Evolutionary conservation across 2,888 invertebrate species (phyloP), one percentile per base, ranked within the genome.

Genomic region (Sinelater perroti): DNA sequence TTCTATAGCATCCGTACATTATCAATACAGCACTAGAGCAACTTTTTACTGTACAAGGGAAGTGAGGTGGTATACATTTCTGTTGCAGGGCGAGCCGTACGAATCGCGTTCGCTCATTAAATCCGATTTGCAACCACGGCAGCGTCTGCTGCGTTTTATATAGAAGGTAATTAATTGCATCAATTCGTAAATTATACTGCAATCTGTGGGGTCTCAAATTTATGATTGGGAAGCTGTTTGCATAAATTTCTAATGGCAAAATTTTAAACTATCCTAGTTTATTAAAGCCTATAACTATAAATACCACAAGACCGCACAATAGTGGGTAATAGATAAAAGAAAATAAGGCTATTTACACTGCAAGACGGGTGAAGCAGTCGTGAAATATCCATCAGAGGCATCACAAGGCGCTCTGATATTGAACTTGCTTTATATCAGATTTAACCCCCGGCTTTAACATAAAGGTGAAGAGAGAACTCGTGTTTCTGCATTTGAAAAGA

Each of bases 111-210:
- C 35, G 24, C 21, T 47, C 35, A 24, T 47, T 47, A 35, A 47
- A 47, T 35, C 11, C 16, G 20, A 35, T 35, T 35, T 10, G 24
- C 18, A 17, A 16, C 18, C 30, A 33, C 33, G 18, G 40, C 40
- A 30, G 38, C 36, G 24, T 36, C 50, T 50, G 50, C 20, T 50
- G 28, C 38, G 17, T 50, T 50, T 50, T 50, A 50, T 50, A 50
- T 50, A 38, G 40, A 38, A 50, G 14, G 50, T 50, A 38, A 50
- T 50, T 50, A 38, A 50, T 50, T 50, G 40, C 33, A 28, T 18
- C 13, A 35, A 47, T 28, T 17, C 33, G 18, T 38, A 40, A 38
- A 18, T 38, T 38, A 38, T 21, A 36, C n/a, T 50, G 11, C 30
- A 40, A 50, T 28, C 30, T 50, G 35, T 24, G 31, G 20, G 14